These are phyloP conservation scores for Alviniconcha marisindica DNA, from an alignment of 1,140 invertebrate species.

Conservation along the genomic window DNA sequence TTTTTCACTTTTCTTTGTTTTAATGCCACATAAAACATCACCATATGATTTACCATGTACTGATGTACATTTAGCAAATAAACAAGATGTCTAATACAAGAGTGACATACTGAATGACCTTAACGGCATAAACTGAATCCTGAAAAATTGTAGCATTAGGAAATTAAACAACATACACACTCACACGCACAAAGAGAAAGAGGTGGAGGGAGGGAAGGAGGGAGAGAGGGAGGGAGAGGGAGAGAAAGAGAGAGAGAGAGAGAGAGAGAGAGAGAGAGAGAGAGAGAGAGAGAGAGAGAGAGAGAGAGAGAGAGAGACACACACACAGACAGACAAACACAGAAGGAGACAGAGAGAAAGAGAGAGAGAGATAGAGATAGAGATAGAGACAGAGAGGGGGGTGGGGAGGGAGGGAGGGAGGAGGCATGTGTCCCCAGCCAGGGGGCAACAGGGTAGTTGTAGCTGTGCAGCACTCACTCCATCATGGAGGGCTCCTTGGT, in stretches of 20 bases:
- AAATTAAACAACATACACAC: background rate
- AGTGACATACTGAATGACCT: background rate
- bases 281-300: background rate
- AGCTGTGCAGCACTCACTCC: slow-evolving; percentile 94
- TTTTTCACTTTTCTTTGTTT: slow-evolving; percentile 98
- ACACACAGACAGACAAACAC: too few relatives aligned
- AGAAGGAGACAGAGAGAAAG: too few relatives aligned
- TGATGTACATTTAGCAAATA: background rate
- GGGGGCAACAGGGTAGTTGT: too few relatives aligned
- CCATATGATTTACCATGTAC: slow-evolving; percentile 78
- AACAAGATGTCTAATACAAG: background rate
- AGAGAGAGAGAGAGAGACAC: too few relatives aligned
- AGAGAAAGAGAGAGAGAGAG: background rate
- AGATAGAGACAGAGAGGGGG: too few relatives aligned
- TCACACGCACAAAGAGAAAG: background rate
- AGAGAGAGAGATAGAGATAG: too few relatives aligned
- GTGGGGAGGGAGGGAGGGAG: too few relatives aligned
- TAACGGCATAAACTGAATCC: too few relatives aligned
- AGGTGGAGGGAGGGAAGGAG: background rate
- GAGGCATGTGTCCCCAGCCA: too few relatives aligned
- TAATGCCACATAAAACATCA: slow-evolving; percentile 95
- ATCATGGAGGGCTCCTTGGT: slow-evolving; percentile 99
- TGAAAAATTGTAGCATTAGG: background rate
- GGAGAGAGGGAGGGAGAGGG: background rate
- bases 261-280: background rate